Evolutionary conservation across 2,113 vertebrate genomes (phyloP).

Genomic region (Melanerpes aurifrons): DNA sequence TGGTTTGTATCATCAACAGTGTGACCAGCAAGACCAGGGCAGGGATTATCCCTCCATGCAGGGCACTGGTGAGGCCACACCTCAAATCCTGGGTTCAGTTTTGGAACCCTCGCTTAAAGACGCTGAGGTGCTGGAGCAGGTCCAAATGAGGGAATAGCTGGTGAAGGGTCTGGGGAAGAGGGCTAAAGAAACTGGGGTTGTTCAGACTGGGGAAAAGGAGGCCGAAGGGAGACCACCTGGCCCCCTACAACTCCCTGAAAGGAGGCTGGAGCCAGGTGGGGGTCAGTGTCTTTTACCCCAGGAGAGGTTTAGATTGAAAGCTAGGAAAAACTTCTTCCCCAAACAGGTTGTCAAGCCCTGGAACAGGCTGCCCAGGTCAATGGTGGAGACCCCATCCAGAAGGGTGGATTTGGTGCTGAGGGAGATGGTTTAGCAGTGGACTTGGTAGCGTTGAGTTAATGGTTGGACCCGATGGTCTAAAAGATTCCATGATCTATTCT

Average conservation of each 20-base stretch:
- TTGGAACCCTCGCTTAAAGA: background rate
- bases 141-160: background rate
- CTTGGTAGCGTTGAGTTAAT: background rate
- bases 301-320: background rate
- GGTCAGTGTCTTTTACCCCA: background rate
- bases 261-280: background rate
- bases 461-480: background rate
- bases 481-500: background rate
- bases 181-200: background rate
- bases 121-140: background rate
- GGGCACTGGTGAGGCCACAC: background rate
- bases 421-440: background rate
- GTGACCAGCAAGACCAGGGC: background rate
- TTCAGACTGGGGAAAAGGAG: background rate
- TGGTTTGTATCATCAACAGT: background rate
- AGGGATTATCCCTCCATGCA: background rate
- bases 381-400: too few species aligned
- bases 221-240: background rate
- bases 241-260: background rate
- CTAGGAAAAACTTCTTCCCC: background rate
- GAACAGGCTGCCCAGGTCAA: background rate
- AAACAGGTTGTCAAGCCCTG: background rate
- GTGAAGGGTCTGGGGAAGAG: background rate
- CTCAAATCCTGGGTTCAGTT: background rate
- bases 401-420: too few species aligned